phyloP scores from a whole-genome alignment of 2,888 invertebrate genomes.

The Anticlea derivata region DNA sequence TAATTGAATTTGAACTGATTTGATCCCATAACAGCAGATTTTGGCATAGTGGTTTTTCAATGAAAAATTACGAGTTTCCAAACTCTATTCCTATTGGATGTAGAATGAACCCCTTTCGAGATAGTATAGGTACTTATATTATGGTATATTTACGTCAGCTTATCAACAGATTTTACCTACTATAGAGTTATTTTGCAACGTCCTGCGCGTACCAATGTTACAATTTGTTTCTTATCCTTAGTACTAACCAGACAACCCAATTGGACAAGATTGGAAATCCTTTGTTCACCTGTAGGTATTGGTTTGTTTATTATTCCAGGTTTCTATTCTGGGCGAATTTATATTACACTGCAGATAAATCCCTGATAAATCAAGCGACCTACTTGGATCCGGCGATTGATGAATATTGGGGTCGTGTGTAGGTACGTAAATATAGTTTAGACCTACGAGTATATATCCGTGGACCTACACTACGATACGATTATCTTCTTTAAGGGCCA shows the following conservation, averaged over 20 bases:
- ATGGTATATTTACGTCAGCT: too few relatives aligned
- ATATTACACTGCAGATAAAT: constrained; percentile 39
- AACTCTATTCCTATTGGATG: too few relatives aligned
- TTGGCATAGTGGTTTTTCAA: too few relatives aligned
- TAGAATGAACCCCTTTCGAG: too few relatives aligned
- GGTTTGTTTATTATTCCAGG: constrained; percentile 36
- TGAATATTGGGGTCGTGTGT: constrained; percentile 34
- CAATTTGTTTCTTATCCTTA: neutral
- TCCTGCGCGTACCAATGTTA: neutral
- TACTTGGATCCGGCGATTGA: constrained; percentile 40
- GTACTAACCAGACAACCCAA: neutral
- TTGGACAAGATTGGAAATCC: constrained; percentile 18
- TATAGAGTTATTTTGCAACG: neutral
- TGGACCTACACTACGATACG: constrained; percentile 5
- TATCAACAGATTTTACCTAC: too few relatives aligned
- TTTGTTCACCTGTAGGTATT: constrained; percentile 31
- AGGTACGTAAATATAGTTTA: constrained; percentile 9
- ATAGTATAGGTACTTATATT: neutral
- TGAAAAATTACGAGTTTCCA: too few relatives aligned
- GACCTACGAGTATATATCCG: neutral
- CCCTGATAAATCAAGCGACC: constrained; percentile 44
- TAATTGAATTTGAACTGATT: too few relatives aligned
- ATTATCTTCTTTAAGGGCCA: neutral
- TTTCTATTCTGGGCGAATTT: constrained; percentile 38
- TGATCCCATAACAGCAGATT: too few relatives aligned